phyloP scores from a whole-genome alignment of 2,797 vertebrate genomes.

The Chelon labrosus region DNA sequence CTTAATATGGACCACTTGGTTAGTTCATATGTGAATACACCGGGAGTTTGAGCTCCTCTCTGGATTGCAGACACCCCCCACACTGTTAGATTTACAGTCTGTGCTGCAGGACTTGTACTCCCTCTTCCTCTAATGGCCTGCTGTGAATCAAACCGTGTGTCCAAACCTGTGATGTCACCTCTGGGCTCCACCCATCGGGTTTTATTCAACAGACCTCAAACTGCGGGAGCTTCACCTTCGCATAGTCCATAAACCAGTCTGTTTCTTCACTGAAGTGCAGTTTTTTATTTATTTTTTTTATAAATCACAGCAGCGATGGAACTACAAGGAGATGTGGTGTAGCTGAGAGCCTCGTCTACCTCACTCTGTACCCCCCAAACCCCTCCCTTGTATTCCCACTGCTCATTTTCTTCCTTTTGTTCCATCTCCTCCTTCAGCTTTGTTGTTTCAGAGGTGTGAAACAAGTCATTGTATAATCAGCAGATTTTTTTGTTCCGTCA shows the following conservation, averaged over 20 bases:
- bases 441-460: conserved; percentile 17
- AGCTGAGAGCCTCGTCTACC: background rate
- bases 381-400: background rate
- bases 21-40: conserved; percentile 8
- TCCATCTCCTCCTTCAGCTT: conserved; percentile 5
- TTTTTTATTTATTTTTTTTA: conserved; percentile 16
- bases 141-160: conserved; percentile 52
- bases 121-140: conserved; percentile 35
- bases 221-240: background rate
- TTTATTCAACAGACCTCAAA: conserved; percentile 31
- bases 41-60: conserved; percentile 37
- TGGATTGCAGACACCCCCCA: conserved; percentile 44
- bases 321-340: conserved; percentile 5
- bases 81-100: conserved; percentile 56
- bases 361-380: background rate
- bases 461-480: conserved; percentile 31
- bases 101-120: conserved; percentile 18
- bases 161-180: conserved; percentile 61
- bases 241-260: background rate
- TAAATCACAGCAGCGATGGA: background rate
- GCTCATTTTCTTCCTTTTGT: background rate
- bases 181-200: background rate
- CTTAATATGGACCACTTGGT: conserved; percentile 5
- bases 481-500: conserved; percentile 41
- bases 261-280: background rate